Evolutionary conservation across 2,888 invertebrate species (phyloP), one percentile per base, ranked within the genome.

Genomic region (Netelia virgata): DNA sequence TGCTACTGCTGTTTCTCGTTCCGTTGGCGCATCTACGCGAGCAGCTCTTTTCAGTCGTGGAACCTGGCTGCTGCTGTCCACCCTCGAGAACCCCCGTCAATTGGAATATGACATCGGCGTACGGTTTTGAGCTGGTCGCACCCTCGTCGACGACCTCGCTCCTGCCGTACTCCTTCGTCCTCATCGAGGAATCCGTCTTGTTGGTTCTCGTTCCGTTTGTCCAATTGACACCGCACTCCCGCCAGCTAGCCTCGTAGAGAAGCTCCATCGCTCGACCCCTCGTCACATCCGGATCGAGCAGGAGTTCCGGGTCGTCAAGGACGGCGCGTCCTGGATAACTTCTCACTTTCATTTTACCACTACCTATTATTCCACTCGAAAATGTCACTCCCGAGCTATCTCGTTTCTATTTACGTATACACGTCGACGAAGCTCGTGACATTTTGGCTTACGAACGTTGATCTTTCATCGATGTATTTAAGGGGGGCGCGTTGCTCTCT

Each of bases 161-260:
- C 83, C 77, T 86, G 77, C 41, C 78, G 63, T 20, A 70, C 66
- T 43, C 59, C 47, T 28, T 57, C 14, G 20, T 53, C 81, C 77
- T 82, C 70, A 83, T 80, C 86, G 78, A 36, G 77, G 63, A 23
- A 73, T 68, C 43, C 59, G 57, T 36, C 23, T 85, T 80, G 18
- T 69, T 41, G 69, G 53, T 83, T 5, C 78, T 72, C 50, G 86
- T 82, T 72, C 86, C 82, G 69, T 85, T 89, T 18, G 91, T 89
- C 93, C 93, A 93, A 81, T 93, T 93, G 55, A 92, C 91, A 18
- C 91, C 92, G 75, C 93, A 93, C 83, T 97, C 97, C 85, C 96
- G 95, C 97, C 97, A 97, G 92, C 97, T 97, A 47, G 97, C 97
- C 90, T 97, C 97, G 93, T 97, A 97, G 66, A 97, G 95, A 70